Conservation (phyloP, 2,113 vertebrate species). For the Paracanthobrama guichenoti region DNA sequence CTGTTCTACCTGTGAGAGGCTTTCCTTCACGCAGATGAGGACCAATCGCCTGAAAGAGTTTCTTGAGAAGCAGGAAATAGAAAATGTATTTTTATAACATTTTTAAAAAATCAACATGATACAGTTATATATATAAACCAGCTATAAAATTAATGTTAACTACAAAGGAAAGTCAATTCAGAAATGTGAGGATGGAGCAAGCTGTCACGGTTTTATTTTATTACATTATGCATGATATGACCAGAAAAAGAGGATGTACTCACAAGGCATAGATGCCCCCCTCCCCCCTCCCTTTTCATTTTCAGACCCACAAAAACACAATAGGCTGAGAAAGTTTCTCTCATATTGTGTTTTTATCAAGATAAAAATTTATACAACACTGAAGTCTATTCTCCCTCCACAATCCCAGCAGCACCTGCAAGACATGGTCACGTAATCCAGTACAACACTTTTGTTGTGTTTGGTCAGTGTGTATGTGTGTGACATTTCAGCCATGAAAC, state of each 20-base stretch:
- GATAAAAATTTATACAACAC: neutral
- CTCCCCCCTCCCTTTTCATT: neutral
- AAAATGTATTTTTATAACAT: neutral
- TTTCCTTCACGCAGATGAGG: constrained; percentile 85
- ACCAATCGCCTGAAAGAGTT: constrained; percentile 92
- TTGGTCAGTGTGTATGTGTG: neutral
- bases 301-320: neutral
- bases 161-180: neutral
- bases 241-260: neutral
- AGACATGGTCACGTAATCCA: neutral
- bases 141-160: neutral
- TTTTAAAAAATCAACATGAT: neutral
- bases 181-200: neutral
- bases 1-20: constrained; percentile 82
- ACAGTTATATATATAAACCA: neutral
- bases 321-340: neutral
- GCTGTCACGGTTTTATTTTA: neutral
- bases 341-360: neutral
- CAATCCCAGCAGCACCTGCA: constrained; percentile 4
- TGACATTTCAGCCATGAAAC: constrained; percentile 36
- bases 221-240: neutral
- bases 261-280: too few species aligned
- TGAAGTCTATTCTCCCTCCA: neutral
- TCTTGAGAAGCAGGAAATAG: constrained; percentile 73
- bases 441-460: neutral